phyloP scores from a whole-genome alignment of 1,140 invertebrate species.

The Cryptotermes secundus region DNA sequence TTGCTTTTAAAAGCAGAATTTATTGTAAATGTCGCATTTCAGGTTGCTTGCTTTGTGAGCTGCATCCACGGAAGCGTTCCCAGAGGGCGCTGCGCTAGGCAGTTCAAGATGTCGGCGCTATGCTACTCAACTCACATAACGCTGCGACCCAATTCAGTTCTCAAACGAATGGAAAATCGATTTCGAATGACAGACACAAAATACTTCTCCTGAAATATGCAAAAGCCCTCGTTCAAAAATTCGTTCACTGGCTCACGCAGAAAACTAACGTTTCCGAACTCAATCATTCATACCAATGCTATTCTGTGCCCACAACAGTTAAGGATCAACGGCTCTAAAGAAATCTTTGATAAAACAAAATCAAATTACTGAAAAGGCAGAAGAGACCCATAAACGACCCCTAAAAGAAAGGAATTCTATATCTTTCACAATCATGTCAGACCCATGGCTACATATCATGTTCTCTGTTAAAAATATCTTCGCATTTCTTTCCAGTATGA shows the following conservation, averaged over 20 bases:
- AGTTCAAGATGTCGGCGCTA: background rate
- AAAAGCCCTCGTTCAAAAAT: background rate
- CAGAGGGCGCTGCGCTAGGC: background rate
- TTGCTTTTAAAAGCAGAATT: too few species aligned
- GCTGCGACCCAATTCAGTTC: background rate
- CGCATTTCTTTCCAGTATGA: background rate
- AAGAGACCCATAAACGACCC: background rate
- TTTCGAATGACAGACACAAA: background rate
- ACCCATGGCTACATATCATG: background rate
- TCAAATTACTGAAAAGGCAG: background rate
- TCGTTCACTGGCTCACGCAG: background rate
- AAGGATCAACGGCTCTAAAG: background rate
- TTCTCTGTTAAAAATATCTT: background rate
- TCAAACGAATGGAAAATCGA: slow-evolving; percentile 8
- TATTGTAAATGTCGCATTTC: too few species aligned
- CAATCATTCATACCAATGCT: background rate
- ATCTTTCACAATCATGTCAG: background rate
- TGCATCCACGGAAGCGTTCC: too few species aligned
- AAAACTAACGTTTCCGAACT: background rate
- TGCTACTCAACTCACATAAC: background rate
- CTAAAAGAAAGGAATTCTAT: background rate
- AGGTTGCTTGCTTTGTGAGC: too few species aligned
- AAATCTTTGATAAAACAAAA: background rate
- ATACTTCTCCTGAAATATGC: background rate
- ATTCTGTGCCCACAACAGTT: background rate